phyloP scores from a whole-genome alignment of 2,113 vertebrate species.

The Tragelaphus strepsiceros region DNA sequence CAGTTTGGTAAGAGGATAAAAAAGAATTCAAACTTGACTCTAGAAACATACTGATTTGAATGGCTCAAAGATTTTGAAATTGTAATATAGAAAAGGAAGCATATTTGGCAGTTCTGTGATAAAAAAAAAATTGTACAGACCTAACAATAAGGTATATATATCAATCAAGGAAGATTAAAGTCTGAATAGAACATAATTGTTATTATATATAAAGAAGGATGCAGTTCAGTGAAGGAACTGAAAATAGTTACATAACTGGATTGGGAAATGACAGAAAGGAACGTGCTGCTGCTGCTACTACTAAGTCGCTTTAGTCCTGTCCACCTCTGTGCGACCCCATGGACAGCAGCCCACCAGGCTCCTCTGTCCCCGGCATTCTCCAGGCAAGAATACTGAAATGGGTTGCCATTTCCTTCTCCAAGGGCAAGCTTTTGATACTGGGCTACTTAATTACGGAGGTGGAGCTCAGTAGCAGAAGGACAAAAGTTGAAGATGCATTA shows the following conservation, averaged over 20 bases:
- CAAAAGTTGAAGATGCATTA: neutral
- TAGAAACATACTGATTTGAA: neutral
- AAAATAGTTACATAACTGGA: neutral
- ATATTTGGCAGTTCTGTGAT: neutral
- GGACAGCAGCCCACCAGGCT: neutral
- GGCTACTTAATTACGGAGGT: neutral
- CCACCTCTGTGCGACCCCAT: fast-evolving
- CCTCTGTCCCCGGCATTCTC: neutral
- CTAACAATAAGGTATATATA: neutral
- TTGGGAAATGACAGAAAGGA: neutral
- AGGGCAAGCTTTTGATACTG: neutral
- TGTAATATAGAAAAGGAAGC: neutral
- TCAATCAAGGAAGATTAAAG: neutral
- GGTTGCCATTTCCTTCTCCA: neutral
- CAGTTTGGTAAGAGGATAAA: neutral
- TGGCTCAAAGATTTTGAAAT: neutral
- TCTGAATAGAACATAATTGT: neutral
- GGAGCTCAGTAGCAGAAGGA: neutral
- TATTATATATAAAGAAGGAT: neutral
- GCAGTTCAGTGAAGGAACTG: neutral
- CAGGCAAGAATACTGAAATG: neutral
- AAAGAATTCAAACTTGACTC: neutral
- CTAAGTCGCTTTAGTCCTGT: neutral
- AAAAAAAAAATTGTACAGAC: neutral
- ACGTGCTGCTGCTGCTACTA: neutral